Evolutionary conservation across 2,888 invertebrate species (phyloP).

Genomic region (Cheilosia urbana): DNA sequence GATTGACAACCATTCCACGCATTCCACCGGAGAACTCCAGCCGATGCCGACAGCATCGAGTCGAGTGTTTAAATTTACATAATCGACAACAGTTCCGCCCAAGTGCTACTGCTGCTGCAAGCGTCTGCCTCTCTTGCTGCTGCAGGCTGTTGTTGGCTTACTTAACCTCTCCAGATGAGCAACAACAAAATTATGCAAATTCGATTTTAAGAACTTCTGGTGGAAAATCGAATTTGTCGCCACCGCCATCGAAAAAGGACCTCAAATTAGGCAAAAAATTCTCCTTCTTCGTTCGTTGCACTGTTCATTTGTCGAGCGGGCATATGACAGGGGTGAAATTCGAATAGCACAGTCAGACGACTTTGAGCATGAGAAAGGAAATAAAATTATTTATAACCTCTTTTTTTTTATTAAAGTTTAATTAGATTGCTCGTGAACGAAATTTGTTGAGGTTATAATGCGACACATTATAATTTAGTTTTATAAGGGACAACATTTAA

Average conservation of each 20-base stretch:
- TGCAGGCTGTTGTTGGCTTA: slow-evolving; percentile 72
- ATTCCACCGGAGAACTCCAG: slow-evolving; percentile 33
- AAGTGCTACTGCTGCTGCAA: slow-evolving; percentile 19
- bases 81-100: slow-evolving; percentile 73
- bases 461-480: no score
- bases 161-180: slow-evolving; percentile 75
- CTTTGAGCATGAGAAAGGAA: slow-evolving; percentile 2
- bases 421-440: slow-evolving; percentile 26
- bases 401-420: slow-evolving; percentile 28
- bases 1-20: slow-evolving; percentile 56
- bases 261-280: slow-evolving; percentile 65
- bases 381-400: slow-evolving; percentile 72
- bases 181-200: slow-evolving; percentile 75
- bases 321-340: slow-evolving; percentile 45
- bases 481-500: no score
- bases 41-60: slow-evolving; percentile 37
- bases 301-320: slow-evolving; percentile 59
- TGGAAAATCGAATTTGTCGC: slow-evolving; percentile 75
- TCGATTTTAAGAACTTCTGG: slow-evolving; percentile 73
- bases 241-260: slow-evolving; percentile 57
- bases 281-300: slow-evolving; percentile 40
- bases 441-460: neutral
- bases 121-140: slow-evolving; percentile 47
- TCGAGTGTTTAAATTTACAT: slow-evolving; percentile 74
- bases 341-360: neutral